Base-by-base conservation (phyloP, 64 coral and sea anemone species). In the Platygyra sinensis region DNA sequence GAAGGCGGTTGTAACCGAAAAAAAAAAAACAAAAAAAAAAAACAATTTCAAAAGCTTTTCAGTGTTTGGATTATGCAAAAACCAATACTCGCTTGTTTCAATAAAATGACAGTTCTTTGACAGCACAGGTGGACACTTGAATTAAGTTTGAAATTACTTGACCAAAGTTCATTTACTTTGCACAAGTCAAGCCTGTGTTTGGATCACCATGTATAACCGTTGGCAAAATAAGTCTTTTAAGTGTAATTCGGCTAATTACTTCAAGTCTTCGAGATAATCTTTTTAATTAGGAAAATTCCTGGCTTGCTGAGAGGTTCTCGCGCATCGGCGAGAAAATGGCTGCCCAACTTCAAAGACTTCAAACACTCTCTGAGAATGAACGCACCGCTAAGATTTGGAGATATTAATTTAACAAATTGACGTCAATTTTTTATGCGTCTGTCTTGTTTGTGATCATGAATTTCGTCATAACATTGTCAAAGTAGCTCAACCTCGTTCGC, bases 81-180 rank as follows among this genome's bases (percentile, higher is more conserved):
- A 85, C 8, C 14, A 85, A 85, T 69, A n/a, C 17, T 7, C 38
- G 38, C 63, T 85, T 71, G 19, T 10, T 69, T 67, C 77, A n/a
- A 67, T 69, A n/a, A 84, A 65, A 16, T 49, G 80, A 69, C 36
- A 84, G 31, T 24, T 85, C 24, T 32, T 52, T 71, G 49, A 85
- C 62, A 51, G 3, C 50, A 38, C 17, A 30, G 62, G 20, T 15
- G 22, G 59, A n/a, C 36, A 46, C 33, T 84, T 84, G 19, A 84
- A 84, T 50, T 69, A 25, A n/a, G 11, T 25, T 63, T 19, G 7
- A 28, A 62, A 13, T 36, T 20, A 82, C 29, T 63, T 62, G 10
- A 36, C 18, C 19, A 63, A 82, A 63, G 80, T 10, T 67, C 16
- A 31, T n/a, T n/a, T n/a, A 83, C 36, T n/a, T 62, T 31, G 24